Conservation (phyloP, 2,797 vertebrate genomes). For the Coracias cyanogaster region DNA sequence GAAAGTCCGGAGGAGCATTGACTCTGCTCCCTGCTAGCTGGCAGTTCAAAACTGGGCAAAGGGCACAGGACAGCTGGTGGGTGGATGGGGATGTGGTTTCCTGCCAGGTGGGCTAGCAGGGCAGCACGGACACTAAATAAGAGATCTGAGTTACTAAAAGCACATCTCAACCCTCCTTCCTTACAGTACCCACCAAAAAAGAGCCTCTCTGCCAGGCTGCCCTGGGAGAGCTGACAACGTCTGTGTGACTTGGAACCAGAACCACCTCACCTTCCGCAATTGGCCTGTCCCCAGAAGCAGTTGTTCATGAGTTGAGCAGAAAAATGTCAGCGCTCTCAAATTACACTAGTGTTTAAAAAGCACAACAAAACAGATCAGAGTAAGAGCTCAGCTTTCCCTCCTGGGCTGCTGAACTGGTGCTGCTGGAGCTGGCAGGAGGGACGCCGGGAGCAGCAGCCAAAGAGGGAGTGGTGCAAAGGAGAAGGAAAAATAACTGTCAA, state of each 20-base stretch:
- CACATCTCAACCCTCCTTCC: neutral
- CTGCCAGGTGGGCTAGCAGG: slow-evolving; percentile 43
- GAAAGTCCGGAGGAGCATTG: neutral
- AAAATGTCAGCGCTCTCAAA: neutral
- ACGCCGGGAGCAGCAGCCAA: rapidly evolving
- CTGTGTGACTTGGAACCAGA: neutral
- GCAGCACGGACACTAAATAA: neutral
- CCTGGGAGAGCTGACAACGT: neutral
- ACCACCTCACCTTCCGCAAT: neutral
- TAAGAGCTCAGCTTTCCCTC: neutral
- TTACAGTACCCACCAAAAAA: neutral
- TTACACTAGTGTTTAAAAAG: neutral
- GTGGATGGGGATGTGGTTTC: neutral
- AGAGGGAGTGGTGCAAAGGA: neutral
- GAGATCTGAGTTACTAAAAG: neutral
- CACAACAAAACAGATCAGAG: neutral
- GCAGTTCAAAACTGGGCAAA: neutral
- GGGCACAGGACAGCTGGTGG: neutral
- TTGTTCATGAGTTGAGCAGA: neutral
- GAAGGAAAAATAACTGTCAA: neutral
- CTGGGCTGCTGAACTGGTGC: neutral
- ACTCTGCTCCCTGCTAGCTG: neutral
- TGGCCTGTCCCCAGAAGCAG: neutral
- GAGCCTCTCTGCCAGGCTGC: neutral
- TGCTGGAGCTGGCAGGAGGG: neutral